A percentile compares a stretch with the other conserved stretches of the same genome.
phyloP scores from a whole-genome alignment of 1,140 invertebrate genomes.

The Zaprionus camerounensis region DNA sequence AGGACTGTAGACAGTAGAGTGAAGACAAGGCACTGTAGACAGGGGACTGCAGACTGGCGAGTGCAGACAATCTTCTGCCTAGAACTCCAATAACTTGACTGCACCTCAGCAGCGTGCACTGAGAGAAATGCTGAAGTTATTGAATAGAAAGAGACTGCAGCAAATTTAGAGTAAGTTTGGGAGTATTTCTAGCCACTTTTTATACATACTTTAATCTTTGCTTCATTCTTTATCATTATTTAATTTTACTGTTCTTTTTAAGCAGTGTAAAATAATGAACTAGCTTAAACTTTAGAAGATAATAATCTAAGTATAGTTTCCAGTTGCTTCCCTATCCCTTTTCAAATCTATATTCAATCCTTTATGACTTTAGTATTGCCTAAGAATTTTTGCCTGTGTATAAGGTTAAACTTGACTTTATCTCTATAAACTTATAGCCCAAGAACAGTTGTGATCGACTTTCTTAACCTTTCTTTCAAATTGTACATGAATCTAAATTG shows the following conservation, averaged over 20 bases:
- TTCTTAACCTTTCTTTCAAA: neutral
- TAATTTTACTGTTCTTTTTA: too few species aligned
- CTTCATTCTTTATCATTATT: too few species aligned
- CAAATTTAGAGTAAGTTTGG: too few species aligned
- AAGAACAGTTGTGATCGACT: neutral
- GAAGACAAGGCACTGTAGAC: neutral
- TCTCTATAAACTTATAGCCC: neutral
- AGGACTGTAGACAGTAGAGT: neutral
- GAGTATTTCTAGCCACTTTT: neutral
- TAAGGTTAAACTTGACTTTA: too few species aligned
- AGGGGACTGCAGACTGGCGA: neutral
- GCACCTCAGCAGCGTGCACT: constrained; percentile 39
- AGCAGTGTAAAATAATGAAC: too few species aligned
- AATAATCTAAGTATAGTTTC: too few species aligned
- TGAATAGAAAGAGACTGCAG: neutral
- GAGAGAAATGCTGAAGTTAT: neutral
- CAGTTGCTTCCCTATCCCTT: too few species aligned
- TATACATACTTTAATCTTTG: too few species aligned
- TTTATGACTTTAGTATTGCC: too few species aligned
- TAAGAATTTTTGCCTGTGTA: too few species aligned
- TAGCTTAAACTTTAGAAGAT: too few species aligned
- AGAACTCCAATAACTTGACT: constrained; percentile 41
- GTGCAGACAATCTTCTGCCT: constrained; percentile 4
- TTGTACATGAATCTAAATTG: neutral
- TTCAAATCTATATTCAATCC: too few species aligned